These are phyloP conservation scores for Pangasius sanitwongsei DNA, from an alignment of 2,797 vertebrate species.

Conservation along the genomic window DNA sequence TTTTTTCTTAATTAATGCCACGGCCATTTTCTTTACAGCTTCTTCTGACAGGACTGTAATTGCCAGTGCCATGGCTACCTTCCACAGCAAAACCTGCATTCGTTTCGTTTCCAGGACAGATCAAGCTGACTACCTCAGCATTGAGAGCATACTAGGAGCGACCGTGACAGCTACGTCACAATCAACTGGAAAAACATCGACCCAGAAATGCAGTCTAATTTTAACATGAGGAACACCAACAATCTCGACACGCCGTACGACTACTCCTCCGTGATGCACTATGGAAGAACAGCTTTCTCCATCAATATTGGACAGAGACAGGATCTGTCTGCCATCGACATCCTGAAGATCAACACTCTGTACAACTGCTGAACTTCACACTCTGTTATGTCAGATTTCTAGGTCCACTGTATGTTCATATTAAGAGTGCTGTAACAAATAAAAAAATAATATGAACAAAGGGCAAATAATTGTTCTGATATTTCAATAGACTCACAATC, in stretches of 20 bases:
- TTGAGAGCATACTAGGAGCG: slow-evolving; percentile 74
- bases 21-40: slow-evolving; percentile 3
- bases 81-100: slow-evolving; percentile 54
- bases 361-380: slow-evolving; percentile 43
- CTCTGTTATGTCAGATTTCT: background rate
- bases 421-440: background rate
- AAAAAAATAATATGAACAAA: background rate
- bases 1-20: background rate
- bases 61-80: slow-evolving; percentile 35
- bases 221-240: slow-evolving; percentile 66
- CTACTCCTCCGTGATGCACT: slow-evolving; percentile 77
- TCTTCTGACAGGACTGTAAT: slow-evolving; percentile 31
- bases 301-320: slow-evolving; percentile 45
- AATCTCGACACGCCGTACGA: slow-evolving; percentile 70
- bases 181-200: slow-evolving; percentile 72
- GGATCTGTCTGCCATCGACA: slow-evolving; percentile 46
- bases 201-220: slow-evolving; percentile 59
- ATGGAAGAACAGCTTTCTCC: slow-evolving; percentile 60
- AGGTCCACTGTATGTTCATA: background rate
- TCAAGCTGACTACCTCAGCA: slow-evolving; percentile 55
- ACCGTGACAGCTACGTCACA: slow-evolving; percentile 70
- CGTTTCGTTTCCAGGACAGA: slow-evolving; percentile 46
- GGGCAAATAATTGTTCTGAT: background rate
- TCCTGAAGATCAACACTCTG: slow-evolving; percentile 57
- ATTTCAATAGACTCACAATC: background rate